Evolutionary conservation across 2,113 vertebrate species (phyloP), one percentile per base, ranked within the genome.

Genomic region (Lepisosteus oculatus): DNA sequence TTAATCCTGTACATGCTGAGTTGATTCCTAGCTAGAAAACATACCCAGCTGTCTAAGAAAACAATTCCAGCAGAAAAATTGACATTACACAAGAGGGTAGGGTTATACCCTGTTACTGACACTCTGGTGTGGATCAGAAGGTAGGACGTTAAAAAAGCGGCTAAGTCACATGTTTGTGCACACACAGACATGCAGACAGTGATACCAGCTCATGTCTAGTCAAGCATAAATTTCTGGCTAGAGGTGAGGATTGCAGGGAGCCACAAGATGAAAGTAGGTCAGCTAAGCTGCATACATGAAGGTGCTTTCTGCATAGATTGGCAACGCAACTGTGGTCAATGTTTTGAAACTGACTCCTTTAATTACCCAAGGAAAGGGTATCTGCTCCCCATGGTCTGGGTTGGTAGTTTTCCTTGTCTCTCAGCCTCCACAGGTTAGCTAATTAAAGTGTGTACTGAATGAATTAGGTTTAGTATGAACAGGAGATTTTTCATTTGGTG

Each of bases 61-160:
- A 59, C n/a, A 59, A 59, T 59, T 59, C 57, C 57, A 59, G 57
- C 57, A 59, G 57, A 59, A 59, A 59, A 59, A 59, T 59, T 59
- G 57, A n/a, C 57, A 59, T 59, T 59, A 59, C 57, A 59, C 57
- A 59, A 13, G 57, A 59, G 57, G n/a, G 57, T 59, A 59, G 57
- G 57, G 13, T 29, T 15, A 14, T 11, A 13, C 13, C 13, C 55
- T 55, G 55, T 55, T 55, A 55, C 8, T 55, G 8, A 55, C 55
- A 55, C 57, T 59, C 57, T 15, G 12, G 14, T 15, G 5, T 59
- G 14, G 57, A 51, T 51, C 47, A 51, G 47, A 51, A 59, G n/a
- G 57, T 59, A 59, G 14, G 9, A 13, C 13, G 11, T 59, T 59
- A 13, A n/a, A 13, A 13, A 13, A 59, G 5, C 5, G 47, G 9